phyloP scores from a whole-genome alignment of 2,797 vertebrate genomes.

The Thripadectes ignobilis region DNA sequence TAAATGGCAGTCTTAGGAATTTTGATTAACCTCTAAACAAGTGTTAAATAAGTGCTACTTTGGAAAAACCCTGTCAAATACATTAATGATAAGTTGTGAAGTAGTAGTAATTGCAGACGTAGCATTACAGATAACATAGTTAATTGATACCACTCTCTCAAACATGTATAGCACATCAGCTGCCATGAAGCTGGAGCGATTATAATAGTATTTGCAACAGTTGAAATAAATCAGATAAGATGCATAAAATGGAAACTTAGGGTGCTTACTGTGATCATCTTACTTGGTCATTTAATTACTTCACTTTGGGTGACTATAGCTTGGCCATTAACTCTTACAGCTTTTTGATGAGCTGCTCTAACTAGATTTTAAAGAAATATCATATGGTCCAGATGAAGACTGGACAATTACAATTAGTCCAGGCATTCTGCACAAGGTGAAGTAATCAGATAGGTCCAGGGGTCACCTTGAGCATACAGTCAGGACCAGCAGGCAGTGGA shows the following conservation, averaged over 20 bases:
- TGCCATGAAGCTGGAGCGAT: conserved; percentile 34
- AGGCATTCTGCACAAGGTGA: not conserved
- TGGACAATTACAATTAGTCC: not conserved
- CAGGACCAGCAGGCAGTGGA: not conserved
- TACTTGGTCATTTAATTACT: conserved; percentile 54
- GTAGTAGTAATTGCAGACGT: conserved; percentile 69
- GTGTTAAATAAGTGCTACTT: conserved; percentile 74
- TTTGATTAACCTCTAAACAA: conserved; percentile 77
- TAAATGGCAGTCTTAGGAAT: conserved; percentile 67
- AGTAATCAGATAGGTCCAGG: not conserved
- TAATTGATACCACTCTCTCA: conserved; percentile 70
- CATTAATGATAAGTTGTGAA: conserved; percentile 72
- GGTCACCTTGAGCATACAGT: not conserved
- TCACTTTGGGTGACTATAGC: conserved; percentile 35
- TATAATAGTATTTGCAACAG: conserved; percentile 12
- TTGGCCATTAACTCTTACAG: conserved; percentile 49
- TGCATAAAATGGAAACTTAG: conserved; percentile 29
- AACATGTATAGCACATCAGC: conserved; percentile 57
- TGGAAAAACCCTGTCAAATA: conserved; percentile 61
- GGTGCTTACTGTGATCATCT: conserved; percentile 33
- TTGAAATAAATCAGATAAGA: conserved; percentile 31
- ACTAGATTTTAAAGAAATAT: conserved; percentile 56
- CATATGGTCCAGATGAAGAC: conserved; percentile 29
- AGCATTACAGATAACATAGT: conserved; percentile 54
- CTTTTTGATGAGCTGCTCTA: conserved; percentile 56